Evolutionary conservation across 1,140 invertebrate genomes (phyloP).

Genomic region (Helicoverpa armigera): DNA sequence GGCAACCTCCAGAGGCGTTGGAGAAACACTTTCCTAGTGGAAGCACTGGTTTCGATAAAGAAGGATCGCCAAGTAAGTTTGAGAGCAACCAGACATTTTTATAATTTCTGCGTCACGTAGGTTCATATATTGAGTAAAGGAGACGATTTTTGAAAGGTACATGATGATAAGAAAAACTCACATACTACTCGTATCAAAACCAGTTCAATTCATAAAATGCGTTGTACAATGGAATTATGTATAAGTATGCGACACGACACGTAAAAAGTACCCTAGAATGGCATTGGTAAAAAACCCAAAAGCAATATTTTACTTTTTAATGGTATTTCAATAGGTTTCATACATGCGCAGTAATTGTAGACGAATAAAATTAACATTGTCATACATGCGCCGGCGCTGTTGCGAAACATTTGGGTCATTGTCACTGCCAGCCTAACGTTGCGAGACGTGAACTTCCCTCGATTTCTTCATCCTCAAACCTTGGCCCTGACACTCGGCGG

Average conservation of each 20-base stretch:
- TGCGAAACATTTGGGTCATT: conserved; percentile 26
- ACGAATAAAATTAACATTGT: background rate
- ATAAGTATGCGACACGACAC: too few relatives aligned
- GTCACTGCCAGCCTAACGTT: conserved; percentile 26
- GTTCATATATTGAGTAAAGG: too few relatives aligned
- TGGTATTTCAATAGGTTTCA: background rate
- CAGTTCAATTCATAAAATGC: too few relatives aligned
- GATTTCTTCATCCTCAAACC: conserved; percentile 7
- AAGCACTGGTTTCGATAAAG: conserved; percentile 92
- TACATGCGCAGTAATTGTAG: background rate
- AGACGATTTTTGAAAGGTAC: too few relatives aligned
- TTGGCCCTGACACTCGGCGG: conserved; percentile 1
- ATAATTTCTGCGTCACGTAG: too few relatives aligned
- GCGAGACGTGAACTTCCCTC: conserved; percentile 6
- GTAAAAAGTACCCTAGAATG: too few relatives aligned
- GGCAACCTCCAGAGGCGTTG: conserved; percentile 91
- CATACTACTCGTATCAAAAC: too few relatives aligned
- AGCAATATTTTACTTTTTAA: too few relatives aligned
- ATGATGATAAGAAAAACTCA: too few relatives aligned
- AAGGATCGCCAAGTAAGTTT: conserved; percentile 91
- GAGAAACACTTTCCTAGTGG: conserved; percentile 92
- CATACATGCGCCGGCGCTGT: background rate
- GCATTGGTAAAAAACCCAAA: too few relatives aligned
- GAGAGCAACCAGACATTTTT: too few relatives aligned
- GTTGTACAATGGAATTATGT: too few relatives aligned